Evolutionary conservation across 1,140 invertebrate genomes (phyloP).

Genomic region (Aleiodes sp.): DNA sequence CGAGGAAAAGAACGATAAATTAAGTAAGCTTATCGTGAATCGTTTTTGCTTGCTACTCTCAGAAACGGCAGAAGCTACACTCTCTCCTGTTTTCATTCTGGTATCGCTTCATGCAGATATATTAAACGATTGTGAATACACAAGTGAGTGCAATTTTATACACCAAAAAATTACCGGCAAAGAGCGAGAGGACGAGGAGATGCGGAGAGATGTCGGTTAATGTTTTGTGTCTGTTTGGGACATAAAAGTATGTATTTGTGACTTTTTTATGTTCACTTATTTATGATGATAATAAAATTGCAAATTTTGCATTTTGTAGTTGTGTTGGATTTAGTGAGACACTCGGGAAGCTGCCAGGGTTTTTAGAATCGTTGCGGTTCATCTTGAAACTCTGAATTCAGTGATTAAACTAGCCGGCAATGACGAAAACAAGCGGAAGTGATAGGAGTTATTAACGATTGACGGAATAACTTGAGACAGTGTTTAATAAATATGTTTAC

Average conservation of each 20-base stretch:
- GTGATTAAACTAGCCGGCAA: too few species aligned
- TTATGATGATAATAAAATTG: constrained; percentile 8
- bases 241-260: too few species aligned
- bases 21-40: constrained; percentile 58
- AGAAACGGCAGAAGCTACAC: constrained; percentile 44
- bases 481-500: constrained; percentile 3
- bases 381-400: too few species aligned
- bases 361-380: too few species aligned
- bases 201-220: too few species aligned
- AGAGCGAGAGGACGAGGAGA: too few species aligned
- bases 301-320: not conserved
- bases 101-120: not conserved
- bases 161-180: constrained; percentile 7
- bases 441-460: constrained; percentile 6
- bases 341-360: too few species aligned
- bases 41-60: constrained; percentile 38
- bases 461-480: not conserved
- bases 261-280: constrained; percentile 7
- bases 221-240: too few species aligned
- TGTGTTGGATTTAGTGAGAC: too few species aligned
- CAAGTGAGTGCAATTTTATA: constrained; percentile 5
- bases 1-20: constrained; percentile 57
- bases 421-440: too few species aligned
- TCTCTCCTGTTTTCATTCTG: not conserved
- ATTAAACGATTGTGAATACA: not conserved